Evolutionary conservation across 2,888 invertebrate species (phyloP).

Genomic region (Sisyra terminalis): DNA sequence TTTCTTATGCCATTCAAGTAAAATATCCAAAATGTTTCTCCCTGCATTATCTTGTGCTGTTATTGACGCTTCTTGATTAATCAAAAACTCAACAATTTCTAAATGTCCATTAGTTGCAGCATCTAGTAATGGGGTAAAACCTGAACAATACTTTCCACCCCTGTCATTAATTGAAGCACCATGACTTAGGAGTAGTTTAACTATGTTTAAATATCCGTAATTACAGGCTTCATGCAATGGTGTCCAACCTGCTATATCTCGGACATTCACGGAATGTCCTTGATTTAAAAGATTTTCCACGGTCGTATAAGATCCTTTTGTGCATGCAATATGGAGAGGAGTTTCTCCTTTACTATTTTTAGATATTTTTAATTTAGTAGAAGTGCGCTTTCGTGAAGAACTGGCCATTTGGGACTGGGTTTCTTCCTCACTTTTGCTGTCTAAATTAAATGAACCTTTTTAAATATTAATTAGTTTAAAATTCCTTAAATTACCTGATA

Average conservation of each 20-base stretch:
- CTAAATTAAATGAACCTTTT: slow-evolving; percentile 12
- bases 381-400: slow-evolving; percentile 20
- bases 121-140: slow-evolving; percentile 81
- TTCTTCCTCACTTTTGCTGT: slow-evolving; percentile 32
- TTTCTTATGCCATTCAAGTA: slow-evolving; percentile 49
- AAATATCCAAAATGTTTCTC: slow-evolving; percentile 53
- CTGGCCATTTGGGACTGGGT: slow-evolving; percentile 24
- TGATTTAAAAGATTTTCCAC: slow-evolving; percentile 46
- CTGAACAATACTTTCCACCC: slow-evolving; percentile 68
- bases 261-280: slow-evolving; percentile 69
- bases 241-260: slow-evolving; percentile 83
- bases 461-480: too few relatives aligned
- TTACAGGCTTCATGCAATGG: slow-evolving; percentile 89
- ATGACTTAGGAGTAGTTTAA: slow-evolving; percentile 49
- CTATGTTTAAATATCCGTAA: slow-evolving; percentile 63
- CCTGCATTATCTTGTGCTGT: slow-evolving; percentile 57
- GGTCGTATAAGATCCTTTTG: slow-evolving; percentile 55
- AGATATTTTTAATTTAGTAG: slow-evolving; percentile 36
- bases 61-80: slow-evolving; percentile 62
- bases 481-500: slow-evolving; percentile 36
- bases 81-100: slow-evolving; percentile 54
- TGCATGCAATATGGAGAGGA: slow-evolving; percentile 73
- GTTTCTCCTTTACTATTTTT: slow-evolving; percentile 83
- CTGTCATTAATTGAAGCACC: slow-evolving; percentile 75
- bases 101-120: slow-evolving; percentile 75